Conservation (phyloP, 2,888 invertebrate genomes). For the Apodemia hepburni region DNA sequence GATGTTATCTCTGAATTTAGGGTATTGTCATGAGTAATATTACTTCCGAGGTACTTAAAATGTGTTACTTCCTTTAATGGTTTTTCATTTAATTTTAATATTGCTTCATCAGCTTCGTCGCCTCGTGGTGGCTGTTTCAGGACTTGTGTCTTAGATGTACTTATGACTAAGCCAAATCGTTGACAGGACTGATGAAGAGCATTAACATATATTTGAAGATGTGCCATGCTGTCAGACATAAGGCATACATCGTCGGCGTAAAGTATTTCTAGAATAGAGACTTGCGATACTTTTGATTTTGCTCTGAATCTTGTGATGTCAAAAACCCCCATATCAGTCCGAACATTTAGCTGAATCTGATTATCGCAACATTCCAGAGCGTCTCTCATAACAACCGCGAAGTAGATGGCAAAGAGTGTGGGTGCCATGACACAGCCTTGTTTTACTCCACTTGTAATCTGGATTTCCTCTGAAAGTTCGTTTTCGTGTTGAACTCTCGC, state of each 20-base stretch:
- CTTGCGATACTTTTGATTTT: background rate
- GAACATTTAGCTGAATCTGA: conserved; percentile 13
- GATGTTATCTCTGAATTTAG: background rate
- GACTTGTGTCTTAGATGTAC: background rate
- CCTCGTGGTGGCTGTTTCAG: conserved; percentile 11
- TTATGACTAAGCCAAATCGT: conserved; percentile 12
- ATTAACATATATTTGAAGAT: background rate
- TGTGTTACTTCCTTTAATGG: conserved; percentile 3
- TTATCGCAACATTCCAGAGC: conserved; percentile 3
- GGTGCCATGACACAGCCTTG: conserved; percentile 27
- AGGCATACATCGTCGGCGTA: too few species aligned
- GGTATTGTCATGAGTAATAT: background rate
- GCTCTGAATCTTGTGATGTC: conserved; percentile 16
- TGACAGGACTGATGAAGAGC: background rate
- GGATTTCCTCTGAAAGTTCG: conserved; percentile 13
- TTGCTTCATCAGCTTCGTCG: background rate
- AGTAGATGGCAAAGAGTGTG: conserved; percentile 26
- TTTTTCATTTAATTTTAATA: background rate
- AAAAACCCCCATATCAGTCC: conserved; percentile 23
- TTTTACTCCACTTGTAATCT: conserved; percentile 20
- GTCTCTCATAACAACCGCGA: conserved; percentile 28
- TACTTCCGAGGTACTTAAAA: conserved; percentile 4
- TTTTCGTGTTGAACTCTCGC: conserved; percentile 25
- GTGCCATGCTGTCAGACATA: too few species aligned
- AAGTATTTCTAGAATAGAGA: conserved; percentile 7